phyloP scores from a whole-genome alignment of 2,888 invertebrate species.

The Zhuqinia jingwanae region DNA sequence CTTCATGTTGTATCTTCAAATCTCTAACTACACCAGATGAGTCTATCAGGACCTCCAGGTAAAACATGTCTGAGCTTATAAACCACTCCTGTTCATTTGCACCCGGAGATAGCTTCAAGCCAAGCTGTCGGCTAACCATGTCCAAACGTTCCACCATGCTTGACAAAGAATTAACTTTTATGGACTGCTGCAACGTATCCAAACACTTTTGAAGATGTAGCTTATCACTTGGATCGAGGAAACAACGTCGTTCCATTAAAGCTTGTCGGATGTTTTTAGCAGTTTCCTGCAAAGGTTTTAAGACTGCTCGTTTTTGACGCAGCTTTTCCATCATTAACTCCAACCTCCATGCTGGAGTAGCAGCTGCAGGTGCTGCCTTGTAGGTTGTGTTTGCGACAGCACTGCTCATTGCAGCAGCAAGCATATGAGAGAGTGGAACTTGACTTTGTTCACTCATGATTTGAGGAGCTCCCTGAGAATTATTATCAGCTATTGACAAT shows the following conservation, averaged over 20 bases:
- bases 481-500: background rate
- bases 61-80: conserved; percentile 98
- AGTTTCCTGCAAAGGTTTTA: conserved; percentile 91
- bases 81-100: conserved; percentile 91
- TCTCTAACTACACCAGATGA: conserved; percentile 92
- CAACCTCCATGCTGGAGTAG: conserved; percentile 76
- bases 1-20: conserved; percentile 95
- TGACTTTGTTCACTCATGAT: conserved; percentile 26
- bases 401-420: conserved; percentile 53
- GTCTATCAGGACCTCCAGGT: conserved; percentile 94
- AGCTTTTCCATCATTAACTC: conserved; percentile 95
- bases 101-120: conserved; percentile 93
- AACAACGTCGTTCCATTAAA: conserved; percentile 93
- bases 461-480: background rate
- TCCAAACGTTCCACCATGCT: conserved; percentile 96
- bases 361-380: background rate
- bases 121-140: conserved; percentile 93
- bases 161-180: conserved; percentile 94
- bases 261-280: conserved; percentile 94
- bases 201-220: conserved; percentile 93
- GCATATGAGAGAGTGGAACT: conserved; percentile 52
- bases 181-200: conserved; percentile 95
- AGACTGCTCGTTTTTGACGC: conserved; percentile 90
- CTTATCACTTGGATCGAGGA: conserved; percentile 92
- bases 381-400: background rate